These are phyloP conservation scores for Pedetes capensis DNA, from an alignment of 2,113 vertebrate species.

Conservation along the genomic window DNA sequence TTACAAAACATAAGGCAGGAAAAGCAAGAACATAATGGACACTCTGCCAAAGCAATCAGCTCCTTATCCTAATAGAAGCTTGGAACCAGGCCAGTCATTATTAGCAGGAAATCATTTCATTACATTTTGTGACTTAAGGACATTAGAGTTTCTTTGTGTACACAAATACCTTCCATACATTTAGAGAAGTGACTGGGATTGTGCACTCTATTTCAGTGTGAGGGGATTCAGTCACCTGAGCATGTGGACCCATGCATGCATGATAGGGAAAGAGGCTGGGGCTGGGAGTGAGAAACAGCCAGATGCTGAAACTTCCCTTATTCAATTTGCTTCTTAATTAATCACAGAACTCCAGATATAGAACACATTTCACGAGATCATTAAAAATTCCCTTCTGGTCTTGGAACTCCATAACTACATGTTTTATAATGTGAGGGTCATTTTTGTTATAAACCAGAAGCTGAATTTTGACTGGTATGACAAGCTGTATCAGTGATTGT, in stretches of 20 bases:
- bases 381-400: background rate
- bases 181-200: background rate
- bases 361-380: conserved; percentile 1
- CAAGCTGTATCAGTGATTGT: background rate
- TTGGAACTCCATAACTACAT: background rate
- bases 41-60: conserved; percentile 28
- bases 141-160: background rate
- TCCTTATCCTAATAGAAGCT: conserved; percentile 30
- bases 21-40: conserved; percentile 20
- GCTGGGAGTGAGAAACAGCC: background rate
- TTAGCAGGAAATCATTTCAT: conserved; percentile 13
- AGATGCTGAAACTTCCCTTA: background rate
- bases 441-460: background rate
- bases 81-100: background rate
- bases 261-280: background rate
- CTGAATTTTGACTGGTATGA: background rate
- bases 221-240: background rate
- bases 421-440: background rate
- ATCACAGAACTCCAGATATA: background rate
- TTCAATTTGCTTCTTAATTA: conserved; percentile 3
- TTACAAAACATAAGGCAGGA: conserved; percentile 39
- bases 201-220: background rate
- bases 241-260: background rate
- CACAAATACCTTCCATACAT: background rate
- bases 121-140: conserved; percentile 16